These are phyloP conservation scores for Mesoligia furuncula DNA, from an alignment of 2,888 invertebrate genomes.

Conservation along the genomic window DNA sequence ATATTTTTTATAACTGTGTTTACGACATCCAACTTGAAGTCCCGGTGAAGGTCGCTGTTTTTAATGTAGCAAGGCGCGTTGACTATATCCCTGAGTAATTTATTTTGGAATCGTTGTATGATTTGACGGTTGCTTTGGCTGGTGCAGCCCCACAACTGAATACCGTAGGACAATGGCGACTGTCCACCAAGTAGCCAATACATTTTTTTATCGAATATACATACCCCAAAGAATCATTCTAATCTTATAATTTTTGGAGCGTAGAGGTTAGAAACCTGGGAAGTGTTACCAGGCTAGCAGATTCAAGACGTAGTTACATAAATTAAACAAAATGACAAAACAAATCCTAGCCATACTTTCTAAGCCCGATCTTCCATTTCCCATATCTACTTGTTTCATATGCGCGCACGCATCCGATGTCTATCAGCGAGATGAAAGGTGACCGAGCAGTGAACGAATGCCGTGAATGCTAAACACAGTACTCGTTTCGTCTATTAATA, in stretches of 20 bases:
- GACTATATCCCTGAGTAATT: no score
- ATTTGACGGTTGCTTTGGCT: no score
- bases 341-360: constrained; percentile 50
- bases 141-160: no score
- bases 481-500: constrained; percentile 64
- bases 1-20: no score
- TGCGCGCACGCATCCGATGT: constrained; percentile 70
- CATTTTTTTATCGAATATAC: no score
- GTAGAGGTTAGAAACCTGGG: not conserved
- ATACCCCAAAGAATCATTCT: not conserved
- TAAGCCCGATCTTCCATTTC: constrained; percentile 58
- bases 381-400: constrained; percentile 67
- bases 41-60: no score
- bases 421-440: constrained; percentile 73
- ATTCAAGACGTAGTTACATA: constrained; percentile 25
- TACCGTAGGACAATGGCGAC: no score
- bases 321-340: constrained; percentile 35
- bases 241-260: not conserved
- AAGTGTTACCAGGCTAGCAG: not conserved
- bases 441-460: constrained; percentile 61
- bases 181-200: no score
- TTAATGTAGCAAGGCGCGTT: no score
- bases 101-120: no score
- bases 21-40: no score
- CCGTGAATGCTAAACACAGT: constrained; percentile 62